These are phyloP conservation scores for Masticophis lateralis DNA, from an alignment of 2,797 vertebrate species.

Conservation along the genomic window DNA sequence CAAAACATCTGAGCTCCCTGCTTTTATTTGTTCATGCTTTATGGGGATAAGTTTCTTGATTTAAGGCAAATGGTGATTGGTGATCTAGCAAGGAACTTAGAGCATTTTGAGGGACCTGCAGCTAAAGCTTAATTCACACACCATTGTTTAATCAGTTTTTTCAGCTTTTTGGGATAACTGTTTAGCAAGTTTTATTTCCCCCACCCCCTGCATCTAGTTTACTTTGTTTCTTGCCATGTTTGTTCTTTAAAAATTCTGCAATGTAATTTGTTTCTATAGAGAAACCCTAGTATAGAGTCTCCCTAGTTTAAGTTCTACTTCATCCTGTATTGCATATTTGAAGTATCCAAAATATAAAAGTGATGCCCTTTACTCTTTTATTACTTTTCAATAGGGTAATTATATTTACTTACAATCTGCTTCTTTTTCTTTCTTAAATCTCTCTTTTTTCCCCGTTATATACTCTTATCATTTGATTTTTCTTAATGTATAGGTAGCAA, in stretches of 20 bases:
- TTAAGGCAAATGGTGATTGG: background rate
- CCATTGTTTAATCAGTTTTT: background rate
- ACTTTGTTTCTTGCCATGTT: background rate
- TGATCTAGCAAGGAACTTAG: background rate
- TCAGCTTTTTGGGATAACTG: background rate
- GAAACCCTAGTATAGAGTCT: background rate
- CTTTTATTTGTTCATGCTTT: background rate
- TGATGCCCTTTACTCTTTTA: background rate
- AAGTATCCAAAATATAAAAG: background rate
- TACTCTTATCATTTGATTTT: background rate
- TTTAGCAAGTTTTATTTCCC: background rate
- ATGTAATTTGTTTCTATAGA: background rate
- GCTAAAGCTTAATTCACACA: background rate
- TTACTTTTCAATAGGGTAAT: background rate
- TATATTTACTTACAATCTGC: background rate
- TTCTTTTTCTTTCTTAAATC: background rate
- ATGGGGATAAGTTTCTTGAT: background rate
- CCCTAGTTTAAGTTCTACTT: background rate
- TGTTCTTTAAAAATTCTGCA: background rate
- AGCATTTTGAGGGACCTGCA: background rate
- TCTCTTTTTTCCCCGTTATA: background rate
- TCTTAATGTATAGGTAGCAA: background rate
- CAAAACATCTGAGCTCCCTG: background rate
- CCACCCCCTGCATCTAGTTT: background rate
- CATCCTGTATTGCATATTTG: background rate